A percentile compares a stretch with the other conserved stretches of the same genome.
These are phyloP conservation scores for Idaea aversata DNA, from an alignment of 2,888 invertebrate species.

Conservation along the genomic window DNA sequence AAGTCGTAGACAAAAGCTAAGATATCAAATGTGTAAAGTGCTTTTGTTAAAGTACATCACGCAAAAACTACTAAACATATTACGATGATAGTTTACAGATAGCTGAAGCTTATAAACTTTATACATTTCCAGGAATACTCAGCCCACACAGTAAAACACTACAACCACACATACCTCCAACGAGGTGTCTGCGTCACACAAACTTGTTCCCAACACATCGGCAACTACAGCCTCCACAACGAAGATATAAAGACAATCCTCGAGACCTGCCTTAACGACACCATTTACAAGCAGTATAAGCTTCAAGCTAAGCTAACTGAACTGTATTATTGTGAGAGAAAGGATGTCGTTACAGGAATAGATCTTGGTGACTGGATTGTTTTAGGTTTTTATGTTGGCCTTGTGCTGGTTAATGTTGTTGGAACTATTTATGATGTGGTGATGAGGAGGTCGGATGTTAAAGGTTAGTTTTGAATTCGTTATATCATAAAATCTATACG, in stretches of 20 bases:
- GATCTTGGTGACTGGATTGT: slow-evolving; percentile 26
- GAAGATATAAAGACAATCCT: slow-evolving; percentile 27
- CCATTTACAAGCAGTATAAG: slow-evolving; percentile 27
- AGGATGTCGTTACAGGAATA: slow-evolving; percentile 14
- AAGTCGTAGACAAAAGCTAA: no score
- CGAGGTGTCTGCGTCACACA: slow-evolving; percentile 35
- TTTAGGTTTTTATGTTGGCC: slow-evolving; percentile 15
- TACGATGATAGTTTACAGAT: no score
- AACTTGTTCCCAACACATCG: slow-evolving; percentile 27
- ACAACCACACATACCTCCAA: slow-evolving; percentile 36
- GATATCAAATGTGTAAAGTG: neutral
- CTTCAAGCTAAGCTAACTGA: slow-evolving; percentile 28
- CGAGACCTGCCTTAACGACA: slow-evolving; percentile 35
- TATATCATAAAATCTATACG: no score
- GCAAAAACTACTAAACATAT: no score
- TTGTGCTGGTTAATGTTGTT: slow-evolving; percentile 19
- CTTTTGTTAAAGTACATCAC: no score
- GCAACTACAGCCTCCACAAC: slow-evolving; percentile 18
- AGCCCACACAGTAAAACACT: slow-evolving; percentile 30
- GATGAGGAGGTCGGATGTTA: slow-evolving; percentile 27
- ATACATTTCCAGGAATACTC: slow-evolving; percentile 37
- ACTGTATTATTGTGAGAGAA: slow-evolving; percentile 28
- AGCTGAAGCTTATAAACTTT: neutral
- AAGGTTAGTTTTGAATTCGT: slow-evolving; percentile 21
- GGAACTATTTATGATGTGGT: slow-evolving; percentile 25